phyloP scores from a whole-genome alignment of 1,140 invertebrate genomes.

The Ostrea edulis region DNA sequence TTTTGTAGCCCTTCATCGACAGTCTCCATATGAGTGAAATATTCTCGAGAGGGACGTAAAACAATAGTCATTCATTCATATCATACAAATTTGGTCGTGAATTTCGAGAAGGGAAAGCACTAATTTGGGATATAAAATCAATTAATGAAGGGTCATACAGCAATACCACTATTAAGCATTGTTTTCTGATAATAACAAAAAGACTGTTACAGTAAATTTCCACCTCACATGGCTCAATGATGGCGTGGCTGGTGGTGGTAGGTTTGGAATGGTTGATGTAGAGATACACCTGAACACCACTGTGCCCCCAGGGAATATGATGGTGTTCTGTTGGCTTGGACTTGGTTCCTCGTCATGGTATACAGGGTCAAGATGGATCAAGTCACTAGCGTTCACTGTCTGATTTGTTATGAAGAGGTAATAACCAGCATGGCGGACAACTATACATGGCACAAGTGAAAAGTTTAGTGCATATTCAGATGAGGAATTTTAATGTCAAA shows the following conservation, averaged over 20 bases:
- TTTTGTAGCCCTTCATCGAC: no score
- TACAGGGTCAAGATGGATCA: not conserved
- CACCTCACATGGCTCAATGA: not conserved
- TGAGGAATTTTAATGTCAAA: not conserved
- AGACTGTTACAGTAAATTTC: not conserved
- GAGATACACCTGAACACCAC: not conserved
- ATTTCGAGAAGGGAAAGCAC: no score
- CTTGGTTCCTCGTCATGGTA: not conserved
- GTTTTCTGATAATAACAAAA: not conserved
- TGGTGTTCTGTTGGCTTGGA: not conserved
- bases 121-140: no score
- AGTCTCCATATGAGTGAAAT: no score
- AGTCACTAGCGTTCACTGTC: not conserved
- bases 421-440: not conserved
- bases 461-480: not conserved
- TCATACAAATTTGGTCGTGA: no score
- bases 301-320: not conserved
- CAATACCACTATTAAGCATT: no score
- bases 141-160: no score
- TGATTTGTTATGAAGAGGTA: slow-evolving; percentile 4
- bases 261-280: not conserved
- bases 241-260: not conserved
- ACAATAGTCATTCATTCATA: no score
- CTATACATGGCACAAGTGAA: not conserved
- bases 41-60: no score